Evolutionary conservation across 2,113 vertebrate genomes (phyloP).

Genomic region (Grantiella picta): DNA sequence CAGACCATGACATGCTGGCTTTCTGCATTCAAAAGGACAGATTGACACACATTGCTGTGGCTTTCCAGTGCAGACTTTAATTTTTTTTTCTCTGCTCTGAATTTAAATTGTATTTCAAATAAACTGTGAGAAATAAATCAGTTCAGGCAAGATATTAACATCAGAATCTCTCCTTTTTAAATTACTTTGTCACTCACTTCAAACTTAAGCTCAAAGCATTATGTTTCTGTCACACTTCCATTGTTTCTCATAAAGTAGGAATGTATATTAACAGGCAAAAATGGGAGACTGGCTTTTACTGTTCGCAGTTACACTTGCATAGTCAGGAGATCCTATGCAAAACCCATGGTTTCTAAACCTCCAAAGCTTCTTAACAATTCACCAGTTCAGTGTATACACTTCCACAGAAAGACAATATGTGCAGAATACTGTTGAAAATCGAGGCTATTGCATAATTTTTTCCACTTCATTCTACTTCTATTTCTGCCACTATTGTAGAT

Average conservation of each 20-base stretch:
- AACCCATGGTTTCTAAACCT: slow-evolving; percentile 11
- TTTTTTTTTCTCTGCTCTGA: not conserved
- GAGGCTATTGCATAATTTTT: not conserved
- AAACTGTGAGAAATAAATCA: slow-evolving; percentile 40
- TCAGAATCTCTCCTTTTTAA: slow-evolving; percentile 49
- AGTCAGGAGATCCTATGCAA: not conserved
- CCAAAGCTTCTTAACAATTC: slow-evolving; percentile 10
- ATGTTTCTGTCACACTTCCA: slow-evolving; percentile 47
- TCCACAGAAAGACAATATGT: not conserved
- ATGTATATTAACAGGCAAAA: slow-evolving; percentile 43
- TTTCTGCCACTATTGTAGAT: not conserved
- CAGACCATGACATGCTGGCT: not conserved
- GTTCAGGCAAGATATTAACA: slow-evolving; percentile 43
- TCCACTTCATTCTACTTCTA: not conserved
- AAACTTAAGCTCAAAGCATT: slow-evolving; percentile 61
- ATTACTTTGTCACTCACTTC: slow-evolving; percentile 54
- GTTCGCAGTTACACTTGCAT: not conserved
- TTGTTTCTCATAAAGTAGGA: slow-evolving; percentile 55
- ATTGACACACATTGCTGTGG: not conserved
- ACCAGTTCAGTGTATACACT: not conserved
- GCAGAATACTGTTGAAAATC: not conserved
- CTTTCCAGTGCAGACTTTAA: not conserved
- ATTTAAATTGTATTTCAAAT: slow-evolving; percentile 38
- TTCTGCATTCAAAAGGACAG: not conserved
- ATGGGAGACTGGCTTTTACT: slow-evolving; percentile 38